Evolutionary conservation across 1,140 invertebrate genomes (phyloP).

Genomic region (Diorhabda carinulata): DNA sequence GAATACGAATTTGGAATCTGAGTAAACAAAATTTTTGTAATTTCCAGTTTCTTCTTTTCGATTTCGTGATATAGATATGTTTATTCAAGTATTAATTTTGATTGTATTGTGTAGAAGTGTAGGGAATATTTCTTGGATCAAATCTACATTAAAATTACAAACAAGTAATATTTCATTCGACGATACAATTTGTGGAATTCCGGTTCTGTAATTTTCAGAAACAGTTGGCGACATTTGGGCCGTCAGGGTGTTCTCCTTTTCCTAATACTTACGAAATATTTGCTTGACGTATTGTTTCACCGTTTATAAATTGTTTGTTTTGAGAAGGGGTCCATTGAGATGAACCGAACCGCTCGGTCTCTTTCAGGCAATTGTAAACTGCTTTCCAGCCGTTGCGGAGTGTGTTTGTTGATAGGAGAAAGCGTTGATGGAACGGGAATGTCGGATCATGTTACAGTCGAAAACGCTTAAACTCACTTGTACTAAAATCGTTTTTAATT

Average conservation of each 20-base stretch:
- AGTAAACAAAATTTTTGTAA: too few species aligned
- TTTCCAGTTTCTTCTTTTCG: too few species aligned
- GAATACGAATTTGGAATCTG: too few species aligned
- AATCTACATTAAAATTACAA: too few species aligned
- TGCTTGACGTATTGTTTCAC: neutral
- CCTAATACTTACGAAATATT: neutral
- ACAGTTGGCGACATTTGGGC: neutral
- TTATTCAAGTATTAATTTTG: too few species aligned
- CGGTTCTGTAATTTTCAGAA: neutral
- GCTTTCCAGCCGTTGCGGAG: neutral
- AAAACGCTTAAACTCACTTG: too few species aligned
- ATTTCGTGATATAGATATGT: too few species aligned
- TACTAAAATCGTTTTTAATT: too few species aligned
- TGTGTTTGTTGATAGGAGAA: neutral
- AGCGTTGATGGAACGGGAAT: neutral
- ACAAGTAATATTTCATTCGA: too few species aligned
- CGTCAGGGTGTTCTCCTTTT: neutral
- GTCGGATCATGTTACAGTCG: neutral
- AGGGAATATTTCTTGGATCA: too few species aligned
- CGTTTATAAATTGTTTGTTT: slow-evolving; percentile 1
- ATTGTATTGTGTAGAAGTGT: too few species aligned
- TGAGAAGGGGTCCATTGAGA: neutral
- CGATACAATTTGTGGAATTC: too few species aligned
- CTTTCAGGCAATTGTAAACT: slow-evolving; percentile 2
- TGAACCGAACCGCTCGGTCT: neutral